Conservation (phyloP, 2,888 invertebrate species). For the Dolichopus griseipennis region DNA sequence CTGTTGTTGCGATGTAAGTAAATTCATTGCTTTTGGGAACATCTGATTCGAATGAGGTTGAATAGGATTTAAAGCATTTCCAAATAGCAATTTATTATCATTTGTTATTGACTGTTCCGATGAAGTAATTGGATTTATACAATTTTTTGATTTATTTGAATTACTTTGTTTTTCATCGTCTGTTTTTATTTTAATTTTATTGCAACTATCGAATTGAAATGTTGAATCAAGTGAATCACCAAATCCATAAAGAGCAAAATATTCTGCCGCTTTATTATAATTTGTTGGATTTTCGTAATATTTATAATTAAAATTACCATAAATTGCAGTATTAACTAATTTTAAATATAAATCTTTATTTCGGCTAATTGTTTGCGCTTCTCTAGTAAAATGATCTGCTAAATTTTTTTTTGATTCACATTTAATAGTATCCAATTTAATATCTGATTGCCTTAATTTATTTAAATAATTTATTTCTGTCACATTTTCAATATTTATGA, state of each 20-base stretch:
- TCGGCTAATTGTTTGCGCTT: background rate
- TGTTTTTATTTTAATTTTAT: background rate
- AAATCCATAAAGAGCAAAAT: slow-evolving; percentile 12
- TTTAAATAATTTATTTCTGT: background rate
- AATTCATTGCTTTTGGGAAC: background rate
- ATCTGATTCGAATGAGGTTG: background rate
- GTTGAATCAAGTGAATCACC: slow-evolving; percentile 5
- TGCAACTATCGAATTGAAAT: slow-evolving; percentile 7
- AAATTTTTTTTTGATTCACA: background rate
- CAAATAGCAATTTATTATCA: background rate
- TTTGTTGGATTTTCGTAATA: background rate
- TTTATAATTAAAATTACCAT: slow-evolving; percentile 8
- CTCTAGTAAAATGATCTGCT: slow-evolving; percentile 2
- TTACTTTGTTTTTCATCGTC: background rate
- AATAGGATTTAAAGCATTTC: background rate
- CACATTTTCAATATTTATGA: background rate
- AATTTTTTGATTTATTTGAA: background rate
- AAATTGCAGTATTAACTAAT: slow-evolving; percentile 8
- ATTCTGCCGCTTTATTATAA: slow-evolving; percentile 10
- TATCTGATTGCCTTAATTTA: background rate
- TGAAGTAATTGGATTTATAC: background rate
- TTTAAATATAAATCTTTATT: slow-evolving; percentile 10
- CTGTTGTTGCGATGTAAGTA: background rate
- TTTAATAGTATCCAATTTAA: background rate
- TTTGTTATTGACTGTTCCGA: background rate